Base-by-base conservation (phyloP, 1,140 invertebrate species). In the Colletes gigas region DNA sequence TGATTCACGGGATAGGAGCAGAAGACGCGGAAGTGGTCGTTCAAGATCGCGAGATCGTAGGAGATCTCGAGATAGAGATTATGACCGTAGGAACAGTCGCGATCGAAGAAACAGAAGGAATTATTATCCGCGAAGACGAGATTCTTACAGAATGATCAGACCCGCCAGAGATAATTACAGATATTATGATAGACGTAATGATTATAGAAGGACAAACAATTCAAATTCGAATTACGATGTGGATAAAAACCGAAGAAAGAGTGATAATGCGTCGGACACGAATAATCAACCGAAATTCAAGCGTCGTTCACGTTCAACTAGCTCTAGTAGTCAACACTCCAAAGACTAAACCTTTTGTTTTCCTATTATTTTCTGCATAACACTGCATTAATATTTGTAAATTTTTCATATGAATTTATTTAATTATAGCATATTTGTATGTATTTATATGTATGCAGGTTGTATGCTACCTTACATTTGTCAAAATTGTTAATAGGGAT, bases 21-120 rank as follows among this genome's bases (percentile, higher is more conserved):
- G 85, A 66, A 88, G 83, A 50, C 87, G 90, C n/a, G 78, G 71
- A 21, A 84, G 87, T 44, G 84, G 67, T 55, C 84, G 90, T 19
- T 91, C 90, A 4, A 88, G 90, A 55, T 92, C 91, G 0, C 86
- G 90, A 63, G 91, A 92, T 80, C 90, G 89, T 30, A 82, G 88
- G 59, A 88, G 91, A 62, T 90, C 90, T 0, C 83, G 80, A 39
- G 88, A 89, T 2, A 79, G 89, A 15, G 88, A 91, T 68, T 84
- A 83, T 14, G 82, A 85, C 60, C 86, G 89, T 47, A 86, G 88
- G 41, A 73, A 69, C 7, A 92, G 91, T 78, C 88, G 89, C 4
- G 91, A 92, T 41, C 85, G 91, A 54, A 84, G 88, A 78, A 84
- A 81, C 52, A 86, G 88, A 17, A 83, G 83, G 73, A 90, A 90